Conservation (phyloP, 2,113 vertebrate genomes). For the Chloropsis cyanopogon region DNA sequence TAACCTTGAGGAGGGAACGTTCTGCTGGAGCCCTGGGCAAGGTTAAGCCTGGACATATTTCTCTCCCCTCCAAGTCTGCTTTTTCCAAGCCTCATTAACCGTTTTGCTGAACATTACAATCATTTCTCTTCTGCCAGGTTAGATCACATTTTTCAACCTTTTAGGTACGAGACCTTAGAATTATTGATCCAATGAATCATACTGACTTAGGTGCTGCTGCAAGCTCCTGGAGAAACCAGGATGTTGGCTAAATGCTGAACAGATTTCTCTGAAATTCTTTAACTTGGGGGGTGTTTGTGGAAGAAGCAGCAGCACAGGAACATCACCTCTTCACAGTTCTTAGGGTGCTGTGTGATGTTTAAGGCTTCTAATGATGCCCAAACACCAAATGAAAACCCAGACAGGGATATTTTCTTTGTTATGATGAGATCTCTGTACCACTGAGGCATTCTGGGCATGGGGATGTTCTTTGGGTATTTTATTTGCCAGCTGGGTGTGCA, state of each 20-base stretch:
- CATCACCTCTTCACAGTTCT: background rate
- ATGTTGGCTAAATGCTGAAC: background rate
- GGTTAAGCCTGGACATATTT: background rate
- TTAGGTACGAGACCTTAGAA: slow-evolving; percentile 62
- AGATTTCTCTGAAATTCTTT: background rate
- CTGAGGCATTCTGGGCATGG: background rate
- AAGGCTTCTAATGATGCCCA: background rate
- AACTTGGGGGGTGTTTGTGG: background rate
- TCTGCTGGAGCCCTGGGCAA: background rate
- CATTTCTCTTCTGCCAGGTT: slow-evolving; percentile 60
- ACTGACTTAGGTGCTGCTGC: slow-evolving; percentile 35
- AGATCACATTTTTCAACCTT: slow-evolving; percentile 59
- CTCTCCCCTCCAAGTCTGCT: background rate
- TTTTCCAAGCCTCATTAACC: slow-evolving; percentile 53
- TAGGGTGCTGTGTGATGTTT: background rate
- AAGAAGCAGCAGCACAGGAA: accelerated
- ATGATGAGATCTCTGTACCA: background rate
- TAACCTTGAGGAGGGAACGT: background rate
- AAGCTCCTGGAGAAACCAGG: background rate
- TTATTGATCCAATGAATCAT: slow-evolving; percentile 70
- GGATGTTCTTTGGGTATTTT: background rate
- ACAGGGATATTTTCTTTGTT: background rate
- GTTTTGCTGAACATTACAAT: slow-evolving; percentile 62
- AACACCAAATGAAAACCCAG: background rate
- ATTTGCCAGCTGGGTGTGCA: background rate